phyloP scores from a whole-genome alignment of 2,888 invertebrate genomes.

The Pseudococcus viburni region DNA sequence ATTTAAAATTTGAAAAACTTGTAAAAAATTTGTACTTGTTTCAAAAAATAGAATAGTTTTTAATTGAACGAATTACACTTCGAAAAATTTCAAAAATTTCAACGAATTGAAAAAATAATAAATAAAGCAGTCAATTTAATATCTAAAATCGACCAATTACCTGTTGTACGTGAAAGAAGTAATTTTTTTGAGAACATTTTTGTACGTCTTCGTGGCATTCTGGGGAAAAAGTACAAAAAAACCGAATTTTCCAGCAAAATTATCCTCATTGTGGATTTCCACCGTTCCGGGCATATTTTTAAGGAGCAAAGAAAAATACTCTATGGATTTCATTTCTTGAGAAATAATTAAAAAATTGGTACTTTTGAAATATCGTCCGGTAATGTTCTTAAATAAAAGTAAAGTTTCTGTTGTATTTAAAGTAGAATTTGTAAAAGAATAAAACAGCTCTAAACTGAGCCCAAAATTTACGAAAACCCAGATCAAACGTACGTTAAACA shows the following conservation, averaged over 20 bases:
- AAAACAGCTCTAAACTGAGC: background rate
- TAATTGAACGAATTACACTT: no score
- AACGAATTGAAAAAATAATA: background rate
- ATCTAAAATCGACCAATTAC: background rate
- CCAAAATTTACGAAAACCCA: background rate
- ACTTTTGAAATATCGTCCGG: slow-evolving; percentile 1
- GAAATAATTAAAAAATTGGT: slow-evolving; percentile 51
- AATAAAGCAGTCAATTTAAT: background rate
- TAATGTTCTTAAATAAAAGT: slow-evolving; percentile 49
- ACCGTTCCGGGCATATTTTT: slow-evolving; percentile 3
- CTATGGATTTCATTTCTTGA: slow-evolving; percentile 19
- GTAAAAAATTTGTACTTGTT: no score
- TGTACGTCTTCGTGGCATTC: slow-evolving; percentile 15
- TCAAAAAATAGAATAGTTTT: no score
- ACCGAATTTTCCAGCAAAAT: slow-evolving; percentile 18
- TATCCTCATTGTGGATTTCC: slow-evolving; percentile 20
- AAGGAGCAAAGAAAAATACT: background rate
- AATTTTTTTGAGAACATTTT: slow-evolving; percentile 17
- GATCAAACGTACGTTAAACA: background rate
- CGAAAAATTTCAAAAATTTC: no score
- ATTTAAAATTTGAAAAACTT: no score
- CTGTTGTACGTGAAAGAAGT: slow-evolving; percentile 56
- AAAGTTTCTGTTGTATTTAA: background rate
- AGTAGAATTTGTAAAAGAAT: background rate
- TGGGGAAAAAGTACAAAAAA: slow-evolving; percentile 61